These are phyloP conservation scores for Nymphalis io DNA, from an alignment of 1,140 invertebrate species.

Conservation along the genomic window DNA sequence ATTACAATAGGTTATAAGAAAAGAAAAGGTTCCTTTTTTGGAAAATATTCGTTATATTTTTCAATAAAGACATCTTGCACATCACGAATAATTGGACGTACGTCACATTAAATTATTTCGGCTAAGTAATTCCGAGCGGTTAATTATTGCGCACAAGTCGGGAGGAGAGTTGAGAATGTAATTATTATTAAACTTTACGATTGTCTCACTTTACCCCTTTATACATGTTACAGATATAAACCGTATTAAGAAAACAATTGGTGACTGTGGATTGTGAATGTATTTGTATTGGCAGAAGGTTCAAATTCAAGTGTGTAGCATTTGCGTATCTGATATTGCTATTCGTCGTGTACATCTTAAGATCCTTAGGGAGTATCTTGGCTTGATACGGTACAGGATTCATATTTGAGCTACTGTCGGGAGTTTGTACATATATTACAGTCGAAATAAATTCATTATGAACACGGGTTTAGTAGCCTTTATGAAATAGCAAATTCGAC, in stretches of 20 bases:
- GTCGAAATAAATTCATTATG: slow-evolving; percentile 15
- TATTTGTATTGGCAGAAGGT: slow-evolving; percentile 38
- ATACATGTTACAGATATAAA: slow-evolving; percentile 40
- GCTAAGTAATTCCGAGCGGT: slow-evolving; percentile 80
- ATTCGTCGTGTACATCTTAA: slow-evolving; percentile 51
- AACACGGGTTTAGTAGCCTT: not conserved
- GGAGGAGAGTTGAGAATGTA: slow-evolving; percentile 79
- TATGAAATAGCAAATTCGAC: not conserved
- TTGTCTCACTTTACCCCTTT: slow-evolving; percentile 80
- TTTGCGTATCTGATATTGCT: slow-evolving; percentile 35
- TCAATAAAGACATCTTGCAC: slow-evolving; percentile 52
- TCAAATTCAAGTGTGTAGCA: slow-evolving; percentile 40
- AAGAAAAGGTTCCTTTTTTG: not conserved
- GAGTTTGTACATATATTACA: slow-evolving; percentile 18
- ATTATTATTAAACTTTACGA: slow-evolving; percentile 82
- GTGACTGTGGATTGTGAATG: slow-evolving; percentile 39
- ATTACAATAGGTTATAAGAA: not conserved
- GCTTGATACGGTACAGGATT: slow-evolving; percentile 73
- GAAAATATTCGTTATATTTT: slow-evolving; percentile 17
- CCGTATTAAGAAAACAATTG: slow-evolving; percentile 37
- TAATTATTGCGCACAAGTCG: slow-evolving; percentile 79
- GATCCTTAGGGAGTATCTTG: slow-evolving; percentile 78
- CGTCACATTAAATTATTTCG: slow-evolving; percentile 80
- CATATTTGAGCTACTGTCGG: slow-evolving; percentile 71
- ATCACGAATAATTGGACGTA: slow-evolving; percentile 61